Percentiles rank a stretch among this genome's conserved stretches.
Evolutionary conservation across 2,888 invertebrate genomes (phyloP).

Genomic region (Caenorhabditis wallacei): DNA sequence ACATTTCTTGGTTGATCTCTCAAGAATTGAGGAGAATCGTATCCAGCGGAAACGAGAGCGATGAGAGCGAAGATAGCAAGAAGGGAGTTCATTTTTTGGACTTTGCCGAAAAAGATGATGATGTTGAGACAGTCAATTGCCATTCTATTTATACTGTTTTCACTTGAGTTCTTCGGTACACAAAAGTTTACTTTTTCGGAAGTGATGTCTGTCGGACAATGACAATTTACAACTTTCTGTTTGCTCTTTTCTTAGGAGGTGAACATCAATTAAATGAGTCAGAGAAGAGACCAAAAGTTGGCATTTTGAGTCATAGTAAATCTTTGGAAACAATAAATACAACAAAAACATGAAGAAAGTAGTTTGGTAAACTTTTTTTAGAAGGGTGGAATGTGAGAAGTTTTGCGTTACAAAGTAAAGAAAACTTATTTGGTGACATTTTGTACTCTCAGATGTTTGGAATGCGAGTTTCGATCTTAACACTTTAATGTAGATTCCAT

Average conservation of each 20-base stretch:
- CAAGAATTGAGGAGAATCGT: slow-evolving; percentile 26
- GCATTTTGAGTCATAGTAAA: background rate
- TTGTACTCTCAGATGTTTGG: too few relatives aligned
- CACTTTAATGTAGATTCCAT: too few relatives aligned
- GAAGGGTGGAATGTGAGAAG: too few relatives aligned
- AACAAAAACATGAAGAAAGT: background rate
- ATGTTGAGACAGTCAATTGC: background rate
- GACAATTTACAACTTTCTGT: slow-evolving; percentile 5
- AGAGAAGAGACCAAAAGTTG: background rate
- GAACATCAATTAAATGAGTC: background rate
- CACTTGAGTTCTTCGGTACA: background rate
- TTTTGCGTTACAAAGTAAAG: too few relatives aligned
- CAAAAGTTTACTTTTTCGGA: slow-evolving; percentile 15
- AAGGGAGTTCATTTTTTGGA: slow-evolving; percentile 23
- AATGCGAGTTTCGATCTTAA: too few relatives aligned
- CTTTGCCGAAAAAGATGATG: background rate
- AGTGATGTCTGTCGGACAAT: slow-evolving; percentile 32
- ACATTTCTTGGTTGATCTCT: slow-evolving; percentile 49
- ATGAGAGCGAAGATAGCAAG: slow-evolving; percentile 22
- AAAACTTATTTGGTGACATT: too few relatives aligned
- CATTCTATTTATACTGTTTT: slow-evolving; percentile 36
- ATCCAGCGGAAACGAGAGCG: slow-evolving; percentile 18
- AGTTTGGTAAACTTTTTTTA: slow-evolving; percentile 1
- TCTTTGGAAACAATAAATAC: background rate
- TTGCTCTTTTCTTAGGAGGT: slow-evolving; percentile 15